These are phyloP conservation scores for Fragum fragum DNA, from an alignment of 2,888 invertebrate genomes.

Conservation along the genomic window DNA sequence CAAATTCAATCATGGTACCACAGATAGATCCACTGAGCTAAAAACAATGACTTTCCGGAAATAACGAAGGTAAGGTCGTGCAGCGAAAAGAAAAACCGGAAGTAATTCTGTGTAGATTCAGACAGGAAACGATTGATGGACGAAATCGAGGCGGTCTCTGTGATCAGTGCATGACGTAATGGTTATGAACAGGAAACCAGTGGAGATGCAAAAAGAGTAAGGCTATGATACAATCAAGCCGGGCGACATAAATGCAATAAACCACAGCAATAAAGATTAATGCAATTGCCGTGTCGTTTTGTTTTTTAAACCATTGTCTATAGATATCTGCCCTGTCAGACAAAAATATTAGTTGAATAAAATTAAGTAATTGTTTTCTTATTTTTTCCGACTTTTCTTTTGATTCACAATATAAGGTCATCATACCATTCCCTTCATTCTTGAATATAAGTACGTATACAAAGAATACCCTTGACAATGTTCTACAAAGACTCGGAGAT, in stretches of 20 bases:
- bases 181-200: conserved; percentile 18
- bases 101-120: neutral
- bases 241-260: conserved; percentile 9
- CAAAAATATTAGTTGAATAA: neutral
- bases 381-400: no score
- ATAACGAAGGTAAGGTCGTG: neutral
- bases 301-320: neutral
- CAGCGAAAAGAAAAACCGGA: conserved; percentile 10
- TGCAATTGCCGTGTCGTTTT: neutral
- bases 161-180: conserved; percentile 25
- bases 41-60: neutral
- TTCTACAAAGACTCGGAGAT: no score
- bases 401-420: no score
- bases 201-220: neutral
- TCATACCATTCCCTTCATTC: no score
- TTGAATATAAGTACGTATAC: no score
- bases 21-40: no score
- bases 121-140: neutral
- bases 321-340: neutral
- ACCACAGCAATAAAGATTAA: conserved; percentile 9
- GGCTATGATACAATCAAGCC: conserved; percentile 4
- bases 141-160: conserved; percentile 18
- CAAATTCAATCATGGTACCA: no score
- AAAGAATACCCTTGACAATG: no score
- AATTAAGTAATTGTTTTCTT: no score